Percentiles rank a stretch among this genome's conserved stretches.
phyloP scores from a whole-genome alignment of 2,888 invertebrate species.

The Girardia tigrina region DNA sequence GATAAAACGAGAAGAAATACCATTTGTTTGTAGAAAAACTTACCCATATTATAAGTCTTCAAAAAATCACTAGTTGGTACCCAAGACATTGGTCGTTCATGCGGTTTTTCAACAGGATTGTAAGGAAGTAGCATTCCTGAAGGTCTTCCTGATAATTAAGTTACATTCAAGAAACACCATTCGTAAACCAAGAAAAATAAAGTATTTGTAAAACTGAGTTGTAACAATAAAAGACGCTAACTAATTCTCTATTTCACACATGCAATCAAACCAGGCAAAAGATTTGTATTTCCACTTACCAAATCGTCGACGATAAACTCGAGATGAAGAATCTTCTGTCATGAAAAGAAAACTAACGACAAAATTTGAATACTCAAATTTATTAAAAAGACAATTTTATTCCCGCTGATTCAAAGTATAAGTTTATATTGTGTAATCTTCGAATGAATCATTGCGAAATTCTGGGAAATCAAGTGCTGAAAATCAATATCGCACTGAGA shows the following conservation, averaged over 20 bases:
- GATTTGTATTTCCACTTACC: no score
- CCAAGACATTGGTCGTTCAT: slow-evolving; percentile 13
- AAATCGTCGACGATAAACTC: slow-evolving; percentile 7
- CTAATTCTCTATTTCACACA: no score
- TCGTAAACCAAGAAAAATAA: no score
- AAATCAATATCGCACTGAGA: neutral
- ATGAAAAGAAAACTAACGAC: neutral
- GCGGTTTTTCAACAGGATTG: slow-evolving; percentile 1
- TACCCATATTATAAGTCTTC: neutral
- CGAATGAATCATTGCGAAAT: neutral
- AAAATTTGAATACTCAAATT: neutral
- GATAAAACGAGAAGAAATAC: neutral
- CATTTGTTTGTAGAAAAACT: neutral
- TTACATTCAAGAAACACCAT: slow-evolving; percentile 12
- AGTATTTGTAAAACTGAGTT: no score
- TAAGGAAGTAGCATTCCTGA: neutral
- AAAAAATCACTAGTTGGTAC: slow-evolving; percentile 5
- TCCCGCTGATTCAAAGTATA: slow-evolving; percentile 9
- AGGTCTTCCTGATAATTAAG: slow-evolving; percentile 12
- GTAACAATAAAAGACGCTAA: no score
- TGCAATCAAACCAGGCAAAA: no score
- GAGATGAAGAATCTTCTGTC: slow-evolving; percentile 14
- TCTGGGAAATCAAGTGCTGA: slow-evolving; percentile 5
- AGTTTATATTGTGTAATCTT: slow-evolving; percentile 8
- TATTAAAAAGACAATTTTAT: neutral